A percentile compares a stretch with the other conserved stretches of the same genome.
Evolutionary conservation across 2,113 vertebrate genomes (phyloP).

Genomic region (Mesitornis unicolor): DNA sequence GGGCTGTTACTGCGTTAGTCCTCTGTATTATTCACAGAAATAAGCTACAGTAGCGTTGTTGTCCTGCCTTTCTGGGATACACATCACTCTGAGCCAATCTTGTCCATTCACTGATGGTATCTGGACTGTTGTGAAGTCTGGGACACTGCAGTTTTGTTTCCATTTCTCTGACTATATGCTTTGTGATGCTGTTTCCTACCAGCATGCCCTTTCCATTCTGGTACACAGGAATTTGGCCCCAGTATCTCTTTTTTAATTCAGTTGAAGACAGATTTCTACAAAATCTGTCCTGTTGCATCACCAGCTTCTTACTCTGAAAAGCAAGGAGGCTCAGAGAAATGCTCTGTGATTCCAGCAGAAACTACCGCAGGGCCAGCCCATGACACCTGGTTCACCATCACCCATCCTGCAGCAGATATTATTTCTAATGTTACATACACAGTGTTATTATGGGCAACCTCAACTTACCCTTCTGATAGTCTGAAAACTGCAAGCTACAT

Average conservation of each 20-base stretch:
- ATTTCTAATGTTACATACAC: neutral
- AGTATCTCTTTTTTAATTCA: neutral
- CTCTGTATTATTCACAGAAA: conserved; percentile 16
- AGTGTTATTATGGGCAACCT: neutral
- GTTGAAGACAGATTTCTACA: neutral
- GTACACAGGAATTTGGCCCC: neutral
- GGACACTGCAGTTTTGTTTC: conserved; percentile 60
- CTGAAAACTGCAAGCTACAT: neutral
- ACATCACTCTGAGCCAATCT: neutral
- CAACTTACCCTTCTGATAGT: neutral
- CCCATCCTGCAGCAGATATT: neutral
- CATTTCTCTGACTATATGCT: conserved; percentile 50
- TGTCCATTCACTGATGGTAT: conserved; percentile 8
- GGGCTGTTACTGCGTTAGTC: neutral
- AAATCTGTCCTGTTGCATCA: neutral
- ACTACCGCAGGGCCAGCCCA: neutral
- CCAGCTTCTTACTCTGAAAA: neutral
- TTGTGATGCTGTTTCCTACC: conserved; percentile 12
- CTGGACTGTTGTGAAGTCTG: neutral
- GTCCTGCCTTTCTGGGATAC: conserved; percentile 14
- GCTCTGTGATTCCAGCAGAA: neutral
- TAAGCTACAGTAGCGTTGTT: conserved; percentile 42
- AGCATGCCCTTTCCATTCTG: neutral
- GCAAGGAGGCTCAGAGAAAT: neutral
- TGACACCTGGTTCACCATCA: neutral